Conservation (phyloP, 2,888 invertebrate genomes). For the Ypsolopha sequella region DNA sequence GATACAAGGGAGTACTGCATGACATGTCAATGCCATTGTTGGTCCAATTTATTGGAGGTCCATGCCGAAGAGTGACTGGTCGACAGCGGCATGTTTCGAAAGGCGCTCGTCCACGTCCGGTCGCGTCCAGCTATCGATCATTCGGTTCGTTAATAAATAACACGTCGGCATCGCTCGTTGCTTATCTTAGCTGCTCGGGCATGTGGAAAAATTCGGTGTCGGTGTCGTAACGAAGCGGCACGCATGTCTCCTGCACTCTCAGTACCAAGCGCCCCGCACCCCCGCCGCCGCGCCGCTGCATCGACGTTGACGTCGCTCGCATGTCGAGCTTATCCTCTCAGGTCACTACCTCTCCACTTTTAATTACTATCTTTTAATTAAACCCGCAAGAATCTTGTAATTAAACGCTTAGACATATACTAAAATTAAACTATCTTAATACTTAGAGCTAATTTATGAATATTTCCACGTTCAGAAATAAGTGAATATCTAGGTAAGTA, state of each 20-base stretch:
- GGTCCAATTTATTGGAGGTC: conserved; percentile 1
- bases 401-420: neutral
- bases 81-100: conserved; percentile 38
- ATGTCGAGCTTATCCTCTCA: conserved; percentile 40
- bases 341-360: conserved; percentile 44
- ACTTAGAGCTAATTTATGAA: conserved; percentile 1
- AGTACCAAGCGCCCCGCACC: conserved; percentile 29
- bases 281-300: neutral
- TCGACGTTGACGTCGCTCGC: neutral
- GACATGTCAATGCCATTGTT: conserved; percentile 1
- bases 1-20: neutral
- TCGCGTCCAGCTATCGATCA: conserved; percentile 70
- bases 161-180: conserved; percentile 63
- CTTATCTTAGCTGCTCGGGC: conserved; percentile 66
- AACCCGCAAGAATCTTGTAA: conserved; percentile 22
- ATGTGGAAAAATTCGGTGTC: conserved; percentile 70
- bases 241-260: conserved; percentile 58
- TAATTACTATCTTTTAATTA: conserved; percentile 56
- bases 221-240: conserved; percentile 67
- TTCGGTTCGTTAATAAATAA: conserved; percentile 72
- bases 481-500: too few species aligned
- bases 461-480: too few species aligned
- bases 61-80: neutral
- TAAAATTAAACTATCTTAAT: neutral
- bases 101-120: conserved; percentile 60